Conservation (phyloP, 1,140 invertebrate genomes). For the Drosophila asahinai region DNA sequence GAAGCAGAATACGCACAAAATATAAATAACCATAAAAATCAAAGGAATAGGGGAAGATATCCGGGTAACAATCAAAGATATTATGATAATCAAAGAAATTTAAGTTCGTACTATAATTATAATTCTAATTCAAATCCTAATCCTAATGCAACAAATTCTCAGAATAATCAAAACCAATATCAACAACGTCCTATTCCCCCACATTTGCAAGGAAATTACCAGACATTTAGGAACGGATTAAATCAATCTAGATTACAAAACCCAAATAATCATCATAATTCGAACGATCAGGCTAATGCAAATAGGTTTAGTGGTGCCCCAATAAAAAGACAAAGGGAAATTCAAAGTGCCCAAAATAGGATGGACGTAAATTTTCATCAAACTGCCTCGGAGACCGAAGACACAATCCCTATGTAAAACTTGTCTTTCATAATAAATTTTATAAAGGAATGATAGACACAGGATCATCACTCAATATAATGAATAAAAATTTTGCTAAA, state of each 20-base stretch:
- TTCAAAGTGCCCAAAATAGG: not conserved
- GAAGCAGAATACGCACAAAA: too few relatives aligned
- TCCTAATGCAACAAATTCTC: too few relatives aligned
- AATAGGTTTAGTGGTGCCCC: not conserved
- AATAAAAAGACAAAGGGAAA: not conserved
- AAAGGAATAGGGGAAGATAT: too few relatives aligned
- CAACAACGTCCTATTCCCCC: too few relatives aligned
- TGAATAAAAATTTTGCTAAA: not conserved
- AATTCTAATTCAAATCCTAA: too few relatives aligned
- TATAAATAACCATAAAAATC: too few relatives aligned
- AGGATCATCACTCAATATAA: not conserved
- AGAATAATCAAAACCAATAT: too few relatives aligned
- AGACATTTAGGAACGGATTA: not conserved
- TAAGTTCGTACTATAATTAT: too few relatives aligned
- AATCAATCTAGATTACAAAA: not conserved
- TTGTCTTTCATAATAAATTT: too few relatives aligned
- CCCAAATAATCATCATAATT: not conserved
- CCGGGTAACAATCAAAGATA: too few relatives aligned
- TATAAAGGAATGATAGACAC: not conserved
- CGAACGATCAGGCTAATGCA: not conserved
- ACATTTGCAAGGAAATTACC: not conserved
- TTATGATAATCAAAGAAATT: too few relatives aligned
- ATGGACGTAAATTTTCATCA: not conserved
- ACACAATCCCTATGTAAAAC: not conserved
- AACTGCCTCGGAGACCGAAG: not conserved